Conservation (phyloP, 2,888 invertebrate genomes). For the Meliscaeva auricollis region DNA sequence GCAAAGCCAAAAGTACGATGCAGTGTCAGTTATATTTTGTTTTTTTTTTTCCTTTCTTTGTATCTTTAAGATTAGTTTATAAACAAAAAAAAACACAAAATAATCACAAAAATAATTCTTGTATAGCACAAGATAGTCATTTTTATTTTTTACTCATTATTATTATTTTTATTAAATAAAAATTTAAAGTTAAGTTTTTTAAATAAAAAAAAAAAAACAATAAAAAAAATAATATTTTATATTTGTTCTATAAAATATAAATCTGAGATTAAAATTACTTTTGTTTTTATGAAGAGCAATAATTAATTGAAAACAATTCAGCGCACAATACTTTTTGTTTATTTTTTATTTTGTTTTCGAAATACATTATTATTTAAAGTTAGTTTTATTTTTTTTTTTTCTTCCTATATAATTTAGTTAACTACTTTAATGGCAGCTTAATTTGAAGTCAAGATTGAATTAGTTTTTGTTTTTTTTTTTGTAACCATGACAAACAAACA, state of each 20-base stretch:
- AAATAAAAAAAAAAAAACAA: neutral
- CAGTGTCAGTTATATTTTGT: constrained; percentile 69
- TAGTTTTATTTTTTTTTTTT: too few relatives aligned
- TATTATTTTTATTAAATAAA: neutral
- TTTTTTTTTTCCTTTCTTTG: constrained; percentile 45
- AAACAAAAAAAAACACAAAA: constrained; percentile 76
- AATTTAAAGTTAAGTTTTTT: constrained; percentile 31
- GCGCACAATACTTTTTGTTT: constrained; percentile 53
- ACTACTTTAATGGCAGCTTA: constrained; percentile 55
- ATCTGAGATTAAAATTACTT: constrained; percentile 38
- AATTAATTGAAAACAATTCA: constrained; percentile 23
- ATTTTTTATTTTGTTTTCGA: constrained; percentile 27
- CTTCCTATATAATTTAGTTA: constrained; percentile 26
- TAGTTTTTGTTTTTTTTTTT: constrained; percentile 26
- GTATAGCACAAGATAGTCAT: constrained; percentile 65
- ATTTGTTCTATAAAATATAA: constrained; percentile 32
- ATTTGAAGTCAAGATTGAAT: constrained; percentile 54
- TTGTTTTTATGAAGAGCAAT: constrained; percentile 27
- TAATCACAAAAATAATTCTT: constrained; percentile 63
- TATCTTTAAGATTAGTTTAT: constrained; percentile 70
- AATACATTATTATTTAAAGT: too few relatives aligned
- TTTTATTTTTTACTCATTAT: constrained; percentile 46
- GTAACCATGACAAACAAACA: constrained; percentile 55
- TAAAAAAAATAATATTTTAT: constrained; percentile 27
- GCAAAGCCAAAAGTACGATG: constrained; percentile 73